Base-by-base conservation (phyloP, 2,113 vertebrate genomes). In the Seriola rivoliana region DNA sequence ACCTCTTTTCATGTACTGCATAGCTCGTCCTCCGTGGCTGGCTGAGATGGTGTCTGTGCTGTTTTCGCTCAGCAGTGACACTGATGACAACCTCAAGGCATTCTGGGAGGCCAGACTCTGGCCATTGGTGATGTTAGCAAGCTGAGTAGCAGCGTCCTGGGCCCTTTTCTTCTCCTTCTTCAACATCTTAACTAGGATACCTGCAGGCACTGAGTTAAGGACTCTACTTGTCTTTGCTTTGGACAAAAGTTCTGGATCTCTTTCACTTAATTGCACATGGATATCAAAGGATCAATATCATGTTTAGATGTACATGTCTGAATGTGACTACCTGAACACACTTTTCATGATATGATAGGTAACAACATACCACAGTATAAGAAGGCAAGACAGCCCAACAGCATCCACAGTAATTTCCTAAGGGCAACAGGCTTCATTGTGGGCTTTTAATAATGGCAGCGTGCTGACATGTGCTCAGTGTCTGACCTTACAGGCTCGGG, bases 81-180 rank as follows among this genome's bases (percentile, higher is more conserved):
- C 7, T 6, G 70, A 19, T 3, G 81, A 74, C 11, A 58, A 44
- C 13, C 12, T 69, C 1, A 57, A 17, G 4, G 91, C 50, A 34
- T 38, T 90, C 58, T 92, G 84, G 21, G 88, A 78, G 21, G 55
- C 62, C 38, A 17, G 55, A 0, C 4, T 44, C 17, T 81, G 62
- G 29, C 44, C 75, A 54, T 17, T 57, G 60, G 85, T 85, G 25
- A 85, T 48, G 70, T 23, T 11, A 21, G 63, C 66, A 19, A 95
- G 78, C 21, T 93, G 92, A 13, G 89, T 85, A 48, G 91, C 76
- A 34, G 87, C 85, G 71, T 97, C 96, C 76, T 92, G 95, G 1
- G 89, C 75, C 89, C 92, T 96, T 87, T 93, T 97, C 91, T 97
- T 98, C 86, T 98, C 97, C 65, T 94, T 97, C 93, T 97, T 98